Evolutionary conservation across 2,113 vertebrate species (phyloP).

Genomic region (Eurypyga helias): DNA sequence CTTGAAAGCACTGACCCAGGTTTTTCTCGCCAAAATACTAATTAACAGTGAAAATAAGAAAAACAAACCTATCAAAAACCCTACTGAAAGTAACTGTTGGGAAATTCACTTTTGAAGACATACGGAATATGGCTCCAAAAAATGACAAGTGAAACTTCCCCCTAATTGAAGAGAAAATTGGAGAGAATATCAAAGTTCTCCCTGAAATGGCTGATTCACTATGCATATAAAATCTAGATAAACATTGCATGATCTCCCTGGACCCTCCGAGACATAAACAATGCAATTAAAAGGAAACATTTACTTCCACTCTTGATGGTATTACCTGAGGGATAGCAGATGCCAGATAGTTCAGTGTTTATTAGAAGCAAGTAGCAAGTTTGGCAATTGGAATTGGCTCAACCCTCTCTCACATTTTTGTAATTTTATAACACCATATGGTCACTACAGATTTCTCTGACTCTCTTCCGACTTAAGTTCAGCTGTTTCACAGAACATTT

Average conservation of each 20-base stretch:
- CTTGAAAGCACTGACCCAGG: not conserved
- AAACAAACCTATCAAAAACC: not conserved
- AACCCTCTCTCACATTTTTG: constrained; percentile 21
- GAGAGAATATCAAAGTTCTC: not conserved
- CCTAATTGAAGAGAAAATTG: not conserved
- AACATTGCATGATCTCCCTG: not conserved
- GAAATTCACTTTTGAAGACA: not conserved
- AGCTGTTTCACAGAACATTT: constrained; percentile 45
- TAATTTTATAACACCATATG: constrained; percentile 68
- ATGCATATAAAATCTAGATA: not conserved
- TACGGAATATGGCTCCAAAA: not conserved
- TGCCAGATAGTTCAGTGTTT: constrained; percentile 65
- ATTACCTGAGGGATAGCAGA: constrained; percentile 69
- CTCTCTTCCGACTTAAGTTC: constrained; percentile 52
- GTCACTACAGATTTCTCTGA: constrained; percentile 51
- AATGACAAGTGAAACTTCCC: not conserved
- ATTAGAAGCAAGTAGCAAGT: constrained; percentile 59
- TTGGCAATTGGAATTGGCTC: constrained; percentile 56
- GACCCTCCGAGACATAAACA: constrained; percentile 50
- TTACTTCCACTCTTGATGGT: constrained; percentile 55
- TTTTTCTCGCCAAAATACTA: not conserved
- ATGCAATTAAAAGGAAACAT: constrained; percentile 67
- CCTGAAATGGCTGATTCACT: not conserved
- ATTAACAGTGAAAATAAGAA: not conserved
- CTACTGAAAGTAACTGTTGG: not conserved